Evolutionary conservation across 2,113 vertebrate genomes (phyloP), one percentile per base, ranked within the genome.

Genomic region (Alouatta palliata): DNA sequence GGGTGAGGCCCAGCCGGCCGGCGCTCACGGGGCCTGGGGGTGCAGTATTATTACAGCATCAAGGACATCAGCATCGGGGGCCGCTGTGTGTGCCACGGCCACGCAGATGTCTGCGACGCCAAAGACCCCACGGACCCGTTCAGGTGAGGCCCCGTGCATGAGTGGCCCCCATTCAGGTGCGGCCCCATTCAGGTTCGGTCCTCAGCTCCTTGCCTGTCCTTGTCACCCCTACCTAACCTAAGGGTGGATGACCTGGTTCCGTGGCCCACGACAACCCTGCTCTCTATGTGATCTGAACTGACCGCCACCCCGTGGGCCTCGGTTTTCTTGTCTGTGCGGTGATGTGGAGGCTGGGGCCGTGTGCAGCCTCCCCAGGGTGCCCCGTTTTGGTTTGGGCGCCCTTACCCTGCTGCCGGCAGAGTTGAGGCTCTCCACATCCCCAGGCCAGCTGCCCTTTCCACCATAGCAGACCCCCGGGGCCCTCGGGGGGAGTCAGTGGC

Each of bases 1-100:
- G 4, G n/a, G 0, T 9, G 27, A 12, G 52, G 11, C 47, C 6
- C 6, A 52, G 52, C 35, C 45, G 1, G 1, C 0, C 27, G 70
- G 9, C 2, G 8, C 84, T 1, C 75, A 93, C 43, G 2, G 20
- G 25, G 68, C 79, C 12, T 77, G 19, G 10, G 91, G 32, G 93
- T 30, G 25, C 95, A 99, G 99, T 99, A 99, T 94, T 99, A 99
- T 98, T 99, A 99, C 98, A 99, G 99, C 82, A 99, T 99, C 98
- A 99, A 99, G 97, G 99, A 99, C 92, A 99, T 99, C 99, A 99
- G 99, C 89, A 99, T 99, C 0, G 99, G 99, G 14, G 99, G 99
- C 54, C 99, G 99, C 81, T 99, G 99, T 32, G 99, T 99, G 93
- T 99, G 99, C 98, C 99, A 99, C 0, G 99, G 99, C 76, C 99